Evolutionary conservation across 2,888 invertebrate genomes (phyloP), one percentile per base, ranked within the genome.

Genomic region (Sinelater perroti): DNA sequence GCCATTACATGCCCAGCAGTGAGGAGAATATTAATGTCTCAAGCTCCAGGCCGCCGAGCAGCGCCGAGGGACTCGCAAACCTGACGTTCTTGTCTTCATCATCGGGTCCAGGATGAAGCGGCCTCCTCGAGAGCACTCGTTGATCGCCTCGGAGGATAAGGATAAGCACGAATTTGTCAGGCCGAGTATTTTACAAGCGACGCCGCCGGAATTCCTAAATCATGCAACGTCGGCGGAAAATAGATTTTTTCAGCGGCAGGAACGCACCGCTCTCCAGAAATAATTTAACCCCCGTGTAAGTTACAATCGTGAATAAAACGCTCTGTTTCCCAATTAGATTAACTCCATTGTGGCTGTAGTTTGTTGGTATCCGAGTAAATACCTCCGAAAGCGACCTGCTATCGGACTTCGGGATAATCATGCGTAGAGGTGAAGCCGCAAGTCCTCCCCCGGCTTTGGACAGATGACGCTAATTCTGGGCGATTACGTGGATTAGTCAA

Each of bases 401-500:
- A 56, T 56, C 30, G 24, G 30, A 50, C 44, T 45, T 28, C 8
- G 44, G 51, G 51, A 57, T 57, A 57, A 57, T 57, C 45, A 18
- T 42, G 33, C 51, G 45, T 46, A 51, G 46, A 44, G 46, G 51
- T 52, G 52, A 52, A 46, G 38, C 46, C 51, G 40, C 45, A 44
- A 50, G 51, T 56, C 45, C 50, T 56, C 50, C 24, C 28, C 51
- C 45, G 14, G 26, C n/a, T n/a, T n/a, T n/a, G n/a, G 51, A 51
- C 52, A 52, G 52, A 52, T 52, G 45, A 46, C 28, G 47, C 51
- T 57, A 57, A 57, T 57, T 56, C 47, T 47, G 52, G 35, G 26
- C 31, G 51, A 57, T 57, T 52, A 57, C 38, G 30, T 46, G 52
- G 52, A 57, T 57, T 57, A 57, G 45, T 57, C 45, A 57, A 57